phyloP scores from a whole-genome alignment of 2,888 invertebrate species.

The Ferrisia virgata region DNA sequence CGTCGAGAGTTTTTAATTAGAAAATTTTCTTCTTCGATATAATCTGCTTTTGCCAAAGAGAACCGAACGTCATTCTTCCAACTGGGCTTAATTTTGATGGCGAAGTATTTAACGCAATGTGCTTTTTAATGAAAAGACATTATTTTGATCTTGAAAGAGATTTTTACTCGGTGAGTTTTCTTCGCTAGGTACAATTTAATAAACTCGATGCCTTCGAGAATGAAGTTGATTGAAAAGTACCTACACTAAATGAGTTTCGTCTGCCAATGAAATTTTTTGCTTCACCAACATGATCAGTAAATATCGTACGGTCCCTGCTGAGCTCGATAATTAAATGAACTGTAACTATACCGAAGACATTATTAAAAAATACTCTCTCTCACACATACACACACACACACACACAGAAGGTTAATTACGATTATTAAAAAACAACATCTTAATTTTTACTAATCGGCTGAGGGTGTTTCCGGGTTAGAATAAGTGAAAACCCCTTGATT shows the following conservation, averaged over 20 bases:
- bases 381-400: too few species aligned
- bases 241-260: neutral
- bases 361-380: too few species aligned
- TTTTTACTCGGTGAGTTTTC: neutral
- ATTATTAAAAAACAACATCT: too few species aligned
- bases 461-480: too few species aligned
- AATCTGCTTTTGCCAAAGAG: neutral
- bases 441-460: too few species aligned
- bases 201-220: neutral
- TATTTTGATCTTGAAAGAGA: neutral
- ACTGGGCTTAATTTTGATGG: neutral
- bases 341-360: too few species aligned
- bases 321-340: neutral
- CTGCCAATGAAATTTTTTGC: neutral
- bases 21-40: neutral
- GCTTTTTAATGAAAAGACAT: neutral
- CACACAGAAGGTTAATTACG: too few species aligned
- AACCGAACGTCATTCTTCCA: neutral
- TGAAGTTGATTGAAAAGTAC: neutral
- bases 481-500: too few species aligned
- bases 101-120: neutral
- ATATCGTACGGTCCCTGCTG: neutral
- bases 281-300: neutral
- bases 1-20: neutral
- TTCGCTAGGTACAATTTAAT: neutral